Conservation (phyloP, 2,797 vertebrate species). For the Gambusia yucatana region DNA sequence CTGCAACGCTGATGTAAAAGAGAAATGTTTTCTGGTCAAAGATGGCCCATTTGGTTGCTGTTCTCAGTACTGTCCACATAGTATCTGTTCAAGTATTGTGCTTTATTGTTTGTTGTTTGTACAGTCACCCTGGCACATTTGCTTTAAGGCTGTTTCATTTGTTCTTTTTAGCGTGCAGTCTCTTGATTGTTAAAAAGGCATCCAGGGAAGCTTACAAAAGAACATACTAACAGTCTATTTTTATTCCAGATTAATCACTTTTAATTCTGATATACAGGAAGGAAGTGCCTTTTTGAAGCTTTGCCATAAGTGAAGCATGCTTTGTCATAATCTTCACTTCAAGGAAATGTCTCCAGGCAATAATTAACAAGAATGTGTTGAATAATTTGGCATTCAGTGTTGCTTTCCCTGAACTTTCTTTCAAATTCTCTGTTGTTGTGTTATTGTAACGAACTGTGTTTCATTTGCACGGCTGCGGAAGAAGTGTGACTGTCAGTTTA, state of each 20-base stretch:
- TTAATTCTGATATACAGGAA: neutral
- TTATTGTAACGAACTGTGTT: neutral
- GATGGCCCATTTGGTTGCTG: neutral
- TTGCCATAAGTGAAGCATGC: neutral
- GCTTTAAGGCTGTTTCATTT: neutral
- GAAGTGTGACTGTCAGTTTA: neutral
- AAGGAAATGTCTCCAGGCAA: neutral
- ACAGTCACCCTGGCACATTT: neutral
- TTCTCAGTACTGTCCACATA: neutral
- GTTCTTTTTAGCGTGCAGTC: neutral
- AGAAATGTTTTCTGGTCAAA: neutral
- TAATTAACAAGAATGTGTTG: neutral
- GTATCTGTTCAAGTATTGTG: neutral
- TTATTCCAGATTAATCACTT: neutral
- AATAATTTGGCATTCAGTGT: neutral
- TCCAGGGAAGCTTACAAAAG: neutral
- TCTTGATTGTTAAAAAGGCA: neutral
- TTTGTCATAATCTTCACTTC: neutral
- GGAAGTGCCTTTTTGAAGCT: neutral
- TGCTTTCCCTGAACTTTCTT: neutral
- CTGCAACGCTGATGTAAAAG: neutral
- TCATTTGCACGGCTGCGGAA: conserved; percentile 11
- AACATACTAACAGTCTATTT: neutral
- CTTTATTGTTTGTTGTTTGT: neutral
- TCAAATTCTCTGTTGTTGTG: neutral